Evolutionary conservation across 2,797 vertebrate genomes (phyloP), one percentile per base, ranked within the genome.

Genomic region (Malurus leucopterus): DNA sequence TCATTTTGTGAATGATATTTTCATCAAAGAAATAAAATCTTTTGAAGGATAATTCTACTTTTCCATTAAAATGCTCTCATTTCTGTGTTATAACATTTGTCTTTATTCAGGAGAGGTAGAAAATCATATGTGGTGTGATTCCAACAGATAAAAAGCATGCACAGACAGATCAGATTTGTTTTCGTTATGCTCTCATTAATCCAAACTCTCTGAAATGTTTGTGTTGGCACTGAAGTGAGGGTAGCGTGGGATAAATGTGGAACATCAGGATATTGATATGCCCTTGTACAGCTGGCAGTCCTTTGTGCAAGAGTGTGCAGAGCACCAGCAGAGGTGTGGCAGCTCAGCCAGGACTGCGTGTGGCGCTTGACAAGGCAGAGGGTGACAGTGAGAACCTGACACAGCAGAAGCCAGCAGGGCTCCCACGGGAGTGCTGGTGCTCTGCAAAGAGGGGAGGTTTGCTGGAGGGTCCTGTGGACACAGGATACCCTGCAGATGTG

Each of bases 401-500:
- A 22, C 29, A 13, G 29, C 86, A 63, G 51, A 22, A 64, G 43
- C 11, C 13, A 50, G 63, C 27, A 11, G 59, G 17, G n/a, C 20
- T 79, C 34, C 44, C 54, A 71, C 15, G 41, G 0, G 0, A 61
- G 32, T 29, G 40, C 76, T n/a, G 38, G 24, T 38, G 9, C 13
- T 54, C 30, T 59, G 76, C n/a, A 38, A 15, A 43, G 36, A 43
- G 44, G 26, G 0, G 2, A 2, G 30, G 43, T 44, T 0, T 43
- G 32, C 20, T 36, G 47, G 54, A 38, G n/a, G 41, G 13, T 6
- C 55, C 62, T 41, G 29, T 12, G 46, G 10, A 62, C 20, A 36
- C 0, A 0, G 0, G 1, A 15, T 32, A 36, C 34, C 40, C 49
- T 30, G 36, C 30, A 11, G 19, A 8, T 8, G 0, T 2, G 44